phyloP scores from a whole-genome alignment of 2,888 invertebrate species.

The Dynastes hyllus region DNA sequence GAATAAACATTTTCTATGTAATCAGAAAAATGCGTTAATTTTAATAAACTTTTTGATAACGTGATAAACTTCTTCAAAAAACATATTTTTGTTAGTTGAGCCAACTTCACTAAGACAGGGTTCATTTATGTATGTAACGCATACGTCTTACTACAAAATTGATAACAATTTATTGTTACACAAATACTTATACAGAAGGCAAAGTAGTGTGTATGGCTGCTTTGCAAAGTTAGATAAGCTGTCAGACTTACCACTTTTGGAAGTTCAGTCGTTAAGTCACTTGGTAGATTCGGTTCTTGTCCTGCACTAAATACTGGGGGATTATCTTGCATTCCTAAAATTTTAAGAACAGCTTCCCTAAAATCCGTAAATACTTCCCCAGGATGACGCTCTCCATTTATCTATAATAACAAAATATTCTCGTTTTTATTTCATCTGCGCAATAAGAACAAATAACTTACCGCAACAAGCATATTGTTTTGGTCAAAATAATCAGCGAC shows the following conservation, averaged over 20 bases:
- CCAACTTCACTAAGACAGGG: too few relatives aligned
- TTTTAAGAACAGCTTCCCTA: constrained; percentile 83
- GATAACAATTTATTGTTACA: too few relatives aligned
- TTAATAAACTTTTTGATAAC: too few relatives aligned
- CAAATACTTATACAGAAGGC: too few relatives aligned
- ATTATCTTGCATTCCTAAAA: constrained; percentile 82
- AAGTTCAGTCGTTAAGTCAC: constrained; percentile 68
- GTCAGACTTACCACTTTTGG: constrained; percentile 63
- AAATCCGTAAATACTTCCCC: constrained; percentile 91
- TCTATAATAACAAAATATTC: constrained; percentile 72
- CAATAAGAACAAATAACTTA: constrained; percentile 66
- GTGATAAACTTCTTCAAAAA: too few relatives aligned
- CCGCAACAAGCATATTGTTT: constrained; percentile 84
- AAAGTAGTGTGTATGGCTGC: too few relatives aligned
- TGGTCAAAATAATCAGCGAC: constrained; percentile 94
- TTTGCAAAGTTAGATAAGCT: too few relatives aligned
- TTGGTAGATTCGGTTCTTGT: constrained; percentile 75
- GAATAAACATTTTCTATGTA: too few relatives aligned
- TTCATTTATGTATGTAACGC: too few relatives aligned
- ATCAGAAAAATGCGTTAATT: too few relatives aligned
- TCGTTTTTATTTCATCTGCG: neutral
- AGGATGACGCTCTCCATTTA: constrained; percentile 91
- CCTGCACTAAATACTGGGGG: constrained; percentile 77
- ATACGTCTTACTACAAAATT: too few relatives aligned
- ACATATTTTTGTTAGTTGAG: too few relatives aligned